A percentile compares a stretch with the other conserved stretches of the same genome.
phyloP scores from a whole-genome alignment of 2,888 invertebrate genomes.

The Cylindroiulus punctatus region DNA sequence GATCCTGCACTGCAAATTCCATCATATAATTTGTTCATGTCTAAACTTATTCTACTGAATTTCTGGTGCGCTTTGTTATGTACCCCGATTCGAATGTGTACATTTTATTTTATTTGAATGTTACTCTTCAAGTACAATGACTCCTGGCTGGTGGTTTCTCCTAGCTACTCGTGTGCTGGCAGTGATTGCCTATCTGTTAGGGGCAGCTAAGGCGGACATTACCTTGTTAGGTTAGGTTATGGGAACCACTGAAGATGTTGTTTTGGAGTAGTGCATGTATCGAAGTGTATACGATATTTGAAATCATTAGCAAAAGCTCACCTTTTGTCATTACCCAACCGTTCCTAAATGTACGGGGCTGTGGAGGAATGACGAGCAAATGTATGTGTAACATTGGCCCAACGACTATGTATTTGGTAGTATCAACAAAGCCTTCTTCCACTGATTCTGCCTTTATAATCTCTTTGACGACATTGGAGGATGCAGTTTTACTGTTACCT shows the following conservation, averaged over 20 bases:
- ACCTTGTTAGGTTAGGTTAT: no score
- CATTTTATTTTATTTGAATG: no score
- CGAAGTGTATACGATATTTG: neutral
- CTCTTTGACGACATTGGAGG: neutral
- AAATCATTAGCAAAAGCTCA: neutral
- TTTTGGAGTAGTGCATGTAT: no score
- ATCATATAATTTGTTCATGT: neutral
- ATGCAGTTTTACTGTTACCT: neutral
- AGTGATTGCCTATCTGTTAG: no score
- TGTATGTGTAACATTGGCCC: neutral
- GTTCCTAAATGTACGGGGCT: neutral
- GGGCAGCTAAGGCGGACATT: no score
- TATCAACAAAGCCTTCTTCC: conserved; percentile 38
- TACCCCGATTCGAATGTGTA: no score
- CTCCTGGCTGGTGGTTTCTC: no score
- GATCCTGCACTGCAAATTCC: neutral
- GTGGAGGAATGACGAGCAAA: conserved; percentile 27
- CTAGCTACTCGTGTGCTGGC: no score
- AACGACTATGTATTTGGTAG: neutral
- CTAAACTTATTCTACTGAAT: no score
- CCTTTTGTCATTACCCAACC: conserved; percentile 46
- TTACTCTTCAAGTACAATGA: no score
- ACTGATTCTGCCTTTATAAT: conserved; percentile 7
- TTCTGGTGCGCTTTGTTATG: no score
- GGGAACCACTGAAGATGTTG: no score